These are phyloP conservation scores for Drosophila albomicans DNA, from an alignment of 1,140 invertebrate species.

Conservation along the genomic window DNA sequence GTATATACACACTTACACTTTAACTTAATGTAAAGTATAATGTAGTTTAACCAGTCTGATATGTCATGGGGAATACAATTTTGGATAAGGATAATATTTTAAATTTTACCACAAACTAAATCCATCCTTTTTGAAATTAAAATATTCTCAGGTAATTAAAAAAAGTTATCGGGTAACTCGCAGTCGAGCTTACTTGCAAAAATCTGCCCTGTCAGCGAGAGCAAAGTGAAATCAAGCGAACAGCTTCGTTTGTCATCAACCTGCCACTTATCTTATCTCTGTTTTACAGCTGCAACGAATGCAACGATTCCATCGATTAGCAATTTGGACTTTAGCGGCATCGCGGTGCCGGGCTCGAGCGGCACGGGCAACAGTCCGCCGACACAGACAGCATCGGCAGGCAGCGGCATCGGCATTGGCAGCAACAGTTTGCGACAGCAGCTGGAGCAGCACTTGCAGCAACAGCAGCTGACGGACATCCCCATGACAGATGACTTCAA, in stretches of 20 bases:
- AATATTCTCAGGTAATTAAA: no score
- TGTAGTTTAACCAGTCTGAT: no score
- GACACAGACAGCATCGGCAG: slow-evolving; percentile 21
- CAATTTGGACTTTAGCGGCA: slow-evolving; percentile 92
- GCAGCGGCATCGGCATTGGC: slow-evolving; percentile 23
- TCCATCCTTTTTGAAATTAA: no score
- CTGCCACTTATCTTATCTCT: neutral
- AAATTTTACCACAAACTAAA: no score
- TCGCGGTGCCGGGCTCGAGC: slow-evolving; percentile 90
- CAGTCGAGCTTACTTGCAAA: no score
- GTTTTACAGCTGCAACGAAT: slow-evolving; percentile 16
- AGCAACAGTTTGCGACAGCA: slow-evolving; percentile 36
- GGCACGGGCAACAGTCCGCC: slow-evolving; percentile 57
- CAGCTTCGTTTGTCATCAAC: neutral
- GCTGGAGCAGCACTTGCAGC: slow-evolving; percentile 72
- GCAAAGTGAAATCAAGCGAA: no score
- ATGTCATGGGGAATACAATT: no score
- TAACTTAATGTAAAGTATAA: no score
- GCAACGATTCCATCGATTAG: slow-evolving; percentile 55
- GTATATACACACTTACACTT: no score
- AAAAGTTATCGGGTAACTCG: no score
- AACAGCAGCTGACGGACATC: slow-evolving; percentile 59
- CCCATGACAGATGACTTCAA: slow-evolving; percentile 80
- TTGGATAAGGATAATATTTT: no score
- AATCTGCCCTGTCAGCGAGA: neutral